phyloP scores from a whole-genome alignment of 2,113 vertebrate species.

The Atrichornis clamosus region DNA sequence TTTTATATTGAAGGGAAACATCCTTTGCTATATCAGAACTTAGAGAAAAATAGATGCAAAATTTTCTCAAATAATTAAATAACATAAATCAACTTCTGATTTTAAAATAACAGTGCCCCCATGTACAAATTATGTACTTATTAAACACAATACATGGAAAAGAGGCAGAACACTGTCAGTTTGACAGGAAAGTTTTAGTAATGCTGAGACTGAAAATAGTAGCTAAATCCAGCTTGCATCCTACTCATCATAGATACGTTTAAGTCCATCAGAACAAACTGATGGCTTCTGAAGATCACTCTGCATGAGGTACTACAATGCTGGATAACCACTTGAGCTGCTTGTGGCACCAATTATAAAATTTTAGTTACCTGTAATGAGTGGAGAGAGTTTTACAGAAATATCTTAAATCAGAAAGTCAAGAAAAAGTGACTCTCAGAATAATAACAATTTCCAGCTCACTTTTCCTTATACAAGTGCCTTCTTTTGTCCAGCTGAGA shows the following conservation, averaged over 20 bases:
- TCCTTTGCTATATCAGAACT: neutral
- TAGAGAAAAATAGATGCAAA: neutral
- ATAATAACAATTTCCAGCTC: neutral
- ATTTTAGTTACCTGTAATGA: neutral
- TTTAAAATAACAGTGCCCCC: neutral
- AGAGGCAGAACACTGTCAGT: neutral
- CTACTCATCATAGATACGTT: neutral
- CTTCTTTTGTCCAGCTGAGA: neutral
- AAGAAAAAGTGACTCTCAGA: neutral
- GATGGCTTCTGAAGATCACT: neutral
- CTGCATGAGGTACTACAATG: neutral
- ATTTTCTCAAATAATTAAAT: neutral
- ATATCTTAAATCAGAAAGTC: neutral
- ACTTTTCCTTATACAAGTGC: neutral
- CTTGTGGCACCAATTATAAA: neutral
- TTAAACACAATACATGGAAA: neutral
- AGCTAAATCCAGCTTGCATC: neutral
- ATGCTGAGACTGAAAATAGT: neutral
- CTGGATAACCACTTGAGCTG: neutral
- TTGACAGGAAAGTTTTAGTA: neutral
- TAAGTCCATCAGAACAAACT: neutral
- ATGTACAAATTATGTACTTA: neutral
- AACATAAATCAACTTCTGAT: neutral
- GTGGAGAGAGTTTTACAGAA: neutral
- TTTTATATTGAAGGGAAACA: neutral